A percentile compares a stretch with the other conserved stretches of the same genome.
phyloP scores from a whole-genome alignment of 1,140 invertebrate genomes.

The Diorhabda elongata region DNA sequence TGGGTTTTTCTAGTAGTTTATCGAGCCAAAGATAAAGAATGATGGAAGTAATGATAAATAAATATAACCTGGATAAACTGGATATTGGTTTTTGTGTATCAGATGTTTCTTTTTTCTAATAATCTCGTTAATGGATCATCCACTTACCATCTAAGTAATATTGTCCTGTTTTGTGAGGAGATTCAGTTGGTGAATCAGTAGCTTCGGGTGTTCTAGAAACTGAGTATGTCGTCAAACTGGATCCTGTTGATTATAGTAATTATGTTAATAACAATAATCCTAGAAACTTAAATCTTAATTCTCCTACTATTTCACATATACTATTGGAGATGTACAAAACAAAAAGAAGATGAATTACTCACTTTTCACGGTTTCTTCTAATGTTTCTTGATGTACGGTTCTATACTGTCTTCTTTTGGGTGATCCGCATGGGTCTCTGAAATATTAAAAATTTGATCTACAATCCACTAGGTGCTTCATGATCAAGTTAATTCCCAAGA shows the following conservation, averaged over 20 bases:
- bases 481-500: no score
- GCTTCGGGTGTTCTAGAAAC: slow-evolving; percentile 11
- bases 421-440: slow-evolving; percentile 32
- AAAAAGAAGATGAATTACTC: slow-evolving; percentile 22
- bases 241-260: slow-evolving; percentile 18
- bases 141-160: slow-evolving; percentile 10
- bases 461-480: neutral
- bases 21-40: no score
- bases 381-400: slow-evolving; percentile 38
- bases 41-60: no score
- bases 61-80: no score
- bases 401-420: slow-evolving; percentile 39
- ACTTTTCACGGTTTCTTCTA: slow-evolving; percentile 40
- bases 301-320: no score
- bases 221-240: slow-evolving; percentile 26
- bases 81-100: no score
- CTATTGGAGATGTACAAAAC: no score
- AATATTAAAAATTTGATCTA: slow-evolving; percentile 19
- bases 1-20: no score
- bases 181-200: slow-evolving; percentile 10
- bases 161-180: slow-evolving; percentile 10
- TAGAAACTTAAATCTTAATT: no score
- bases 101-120: no score
- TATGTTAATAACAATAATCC: no score
- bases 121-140: no score